phyloP scores from a whole-genome alignment of 2,797 vertebrate genomes.

The Clangula hyemalis region DNA sequence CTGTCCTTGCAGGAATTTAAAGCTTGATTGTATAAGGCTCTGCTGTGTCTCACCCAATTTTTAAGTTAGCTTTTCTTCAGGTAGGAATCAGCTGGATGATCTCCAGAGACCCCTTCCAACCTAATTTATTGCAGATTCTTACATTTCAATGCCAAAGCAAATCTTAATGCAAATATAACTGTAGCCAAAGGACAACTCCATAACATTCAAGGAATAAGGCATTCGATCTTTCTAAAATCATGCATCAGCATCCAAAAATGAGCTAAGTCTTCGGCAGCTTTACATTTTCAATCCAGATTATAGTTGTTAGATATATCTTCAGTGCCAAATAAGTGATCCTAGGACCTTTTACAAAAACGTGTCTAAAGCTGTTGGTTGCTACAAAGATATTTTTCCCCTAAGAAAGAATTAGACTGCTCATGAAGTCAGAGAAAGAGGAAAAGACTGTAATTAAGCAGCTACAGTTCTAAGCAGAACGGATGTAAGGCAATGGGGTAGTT shows the following conservation, averaged over 20 bases:
- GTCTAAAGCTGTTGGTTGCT: not conserved
- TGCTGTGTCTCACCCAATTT: not conserved
- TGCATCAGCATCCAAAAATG: not conserved
- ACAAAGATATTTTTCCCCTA: not conserved
- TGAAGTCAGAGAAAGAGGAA: not conserved
- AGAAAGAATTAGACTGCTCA: not conserved
- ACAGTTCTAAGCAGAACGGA: not conserved
- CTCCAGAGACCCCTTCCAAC: not conserved
- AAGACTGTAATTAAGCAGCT: not conserved
- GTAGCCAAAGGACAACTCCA: not conserved
- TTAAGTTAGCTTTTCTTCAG: not conserved
- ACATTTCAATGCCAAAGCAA: not conserved
- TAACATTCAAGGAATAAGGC: not conserved
- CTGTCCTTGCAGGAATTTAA: not conserved
- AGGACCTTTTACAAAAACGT: not conserved
- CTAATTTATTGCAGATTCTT: not conserved
- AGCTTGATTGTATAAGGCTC: not conserved
- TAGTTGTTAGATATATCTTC: not conserved
- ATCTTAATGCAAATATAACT: not conserved
- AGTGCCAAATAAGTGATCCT: not conserved
- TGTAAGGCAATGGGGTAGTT: not conserved
- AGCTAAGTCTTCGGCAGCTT: not conserved
- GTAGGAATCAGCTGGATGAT: not conserved
- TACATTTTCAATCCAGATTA: not conserved
- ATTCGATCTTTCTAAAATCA: not conserved